phyloP scores from a whole-genome alignment of 2,888 invertebrate genomes.

The Polymixis flavicincta region DNA sequence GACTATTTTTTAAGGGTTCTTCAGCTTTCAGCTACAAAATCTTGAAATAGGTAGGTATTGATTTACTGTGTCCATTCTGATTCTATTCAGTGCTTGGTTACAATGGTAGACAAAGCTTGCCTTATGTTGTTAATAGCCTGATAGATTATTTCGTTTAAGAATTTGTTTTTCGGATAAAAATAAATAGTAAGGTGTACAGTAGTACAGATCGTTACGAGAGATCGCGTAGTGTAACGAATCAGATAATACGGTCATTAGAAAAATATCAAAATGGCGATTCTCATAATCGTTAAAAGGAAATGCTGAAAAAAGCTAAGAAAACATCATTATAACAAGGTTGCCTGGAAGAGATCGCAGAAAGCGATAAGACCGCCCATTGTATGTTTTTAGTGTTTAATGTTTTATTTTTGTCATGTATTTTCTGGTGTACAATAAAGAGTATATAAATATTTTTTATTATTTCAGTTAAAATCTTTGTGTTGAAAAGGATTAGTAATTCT shows the following conservation, averaged over 20 bases:
- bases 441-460: too few relatives aligned
- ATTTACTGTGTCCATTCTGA: background rate
- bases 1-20: slow-evolving; percentile 40
- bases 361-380: too few relatives aligned
- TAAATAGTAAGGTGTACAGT: background rate
- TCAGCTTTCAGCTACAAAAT: slow-evolving; percentile 10
- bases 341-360: too few relatives aligned
- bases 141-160: background rate
- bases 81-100: background rate
- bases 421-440: too few relatives aligned
- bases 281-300: background rate
- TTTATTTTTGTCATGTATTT: too few relatives aligned
- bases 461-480: too few relatives aligned
- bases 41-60: background rate
- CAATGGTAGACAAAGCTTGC: background rate
- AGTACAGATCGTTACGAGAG: background rate
- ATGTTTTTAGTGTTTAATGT: too few relatives aligned
- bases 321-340: too few relatives aligned
- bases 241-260: slow-evolving; percentile 15
- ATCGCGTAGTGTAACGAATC: background rate
- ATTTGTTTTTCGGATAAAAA: background rate
- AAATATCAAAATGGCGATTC: background rate
- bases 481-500: too few relatives aligned
- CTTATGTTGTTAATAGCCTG: background rate
- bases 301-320: background rate